Evolutionary conservation across 2,113 vertebrate species (phyloP).

Genomic region (Orthonyx spaldingii): DNA sequence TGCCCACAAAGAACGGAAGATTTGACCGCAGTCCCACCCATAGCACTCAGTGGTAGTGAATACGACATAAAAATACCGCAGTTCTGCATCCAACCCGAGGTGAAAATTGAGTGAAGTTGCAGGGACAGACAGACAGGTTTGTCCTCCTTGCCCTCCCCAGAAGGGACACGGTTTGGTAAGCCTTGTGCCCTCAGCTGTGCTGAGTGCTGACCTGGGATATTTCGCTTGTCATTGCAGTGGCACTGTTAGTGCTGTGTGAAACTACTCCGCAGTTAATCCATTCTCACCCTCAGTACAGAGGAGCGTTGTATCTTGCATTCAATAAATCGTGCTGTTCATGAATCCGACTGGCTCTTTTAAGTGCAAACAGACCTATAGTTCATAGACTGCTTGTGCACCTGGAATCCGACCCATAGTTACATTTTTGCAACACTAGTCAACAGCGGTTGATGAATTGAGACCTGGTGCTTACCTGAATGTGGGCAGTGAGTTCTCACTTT

Average conservation of each 20-base stretch:
- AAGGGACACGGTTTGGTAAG: background rate
- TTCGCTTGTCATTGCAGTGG: background rate
- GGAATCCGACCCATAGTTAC: fast-evolving
- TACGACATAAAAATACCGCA: background rate
- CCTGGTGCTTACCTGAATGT: background rate
- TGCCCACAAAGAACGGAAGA: background rate
- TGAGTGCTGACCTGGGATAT: background rate
- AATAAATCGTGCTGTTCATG: fast-evolving
- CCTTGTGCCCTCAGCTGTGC: background rate
- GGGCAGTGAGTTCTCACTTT: background rate
- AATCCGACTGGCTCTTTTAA: background rate
- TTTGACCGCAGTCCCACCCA: background rate
- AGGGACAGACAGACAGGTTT: background rate
- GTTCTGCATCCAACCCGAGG: fast-evolving
- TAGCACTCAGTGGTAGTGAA: background rate
- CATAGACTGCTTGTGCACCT: background rate
- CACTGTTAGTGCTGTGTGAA: background rate
- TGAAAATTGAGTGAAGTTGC: background rate
- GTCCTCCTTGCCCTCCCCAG: background rate
- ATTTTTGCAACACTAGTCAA: background rate
- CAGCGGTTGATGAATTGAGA: background rate
- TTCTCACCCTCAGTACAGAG: background rate
- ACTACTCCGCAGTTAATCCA: background rate
- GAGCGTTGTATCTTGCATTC: background rate
- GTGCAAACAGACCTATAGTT: background rate